Evolutionary conservation across 2,113 vertebrate species (phyloP), one percentile per base, ranked within the genome.

Genomic region (Laticauda colubrina): DNA sequence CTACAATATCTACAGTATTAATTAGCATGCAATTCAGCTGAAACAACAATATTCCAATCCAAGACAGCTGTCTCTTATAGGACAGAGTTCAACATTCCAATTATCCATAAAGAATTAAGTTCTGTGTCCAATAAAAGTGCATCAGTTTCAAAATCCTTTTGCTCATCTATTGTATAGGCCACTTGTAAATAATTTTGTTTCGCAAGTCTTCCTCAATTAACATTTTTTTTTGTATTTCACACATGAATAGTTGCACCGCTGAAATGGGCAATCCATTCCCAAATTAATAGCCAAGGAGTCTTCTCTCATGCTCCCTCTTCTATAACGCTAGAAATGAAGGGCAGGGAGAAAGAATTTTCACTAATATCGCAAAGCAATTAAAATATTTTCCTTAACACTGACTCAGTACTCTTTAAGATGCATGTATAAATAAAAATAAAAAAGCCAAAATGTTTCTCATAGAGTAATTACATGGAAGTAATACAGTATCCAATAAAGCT

Each of bases 141-240:
- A 95, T 88, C 81, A 39, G 54, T 48, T 48, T 88, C 94, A 94
- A 94, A 95, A 96, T 93, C 92, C 88, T 93, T 96, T 94, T 95
- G 92, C 96, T 96, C 95, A 29, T 29, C 59, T 64, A 29, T 94
- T 95, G 95, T 95, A 55, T 91, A 96, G 94, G 90, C 92, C 88
- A 94, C 94, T 97, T 94, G 92, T 94, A 95, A 95, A 89, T 95
- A 92, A 95, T 96, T 96, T 96, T 90, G 90, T 93, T 93, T 90
- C 75, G 90, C 87, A 94, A 34, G 29, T 91, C 93, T 90, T 89
- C 94, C 89, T 93, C 96, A 55, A 94, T 95, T 96, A 95, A 94
- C 86, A 93, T 96, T 97, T 96, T 95, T 96, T 55, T 10, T 93
- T 96, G 91, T 92, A 93, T 96, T 97, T 97, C 94, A 97, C 90